Evolutionary conservation across 1,140 invertebrate genomes (phyloP).

Genomic region (Zaprionus taronus): DNA sequence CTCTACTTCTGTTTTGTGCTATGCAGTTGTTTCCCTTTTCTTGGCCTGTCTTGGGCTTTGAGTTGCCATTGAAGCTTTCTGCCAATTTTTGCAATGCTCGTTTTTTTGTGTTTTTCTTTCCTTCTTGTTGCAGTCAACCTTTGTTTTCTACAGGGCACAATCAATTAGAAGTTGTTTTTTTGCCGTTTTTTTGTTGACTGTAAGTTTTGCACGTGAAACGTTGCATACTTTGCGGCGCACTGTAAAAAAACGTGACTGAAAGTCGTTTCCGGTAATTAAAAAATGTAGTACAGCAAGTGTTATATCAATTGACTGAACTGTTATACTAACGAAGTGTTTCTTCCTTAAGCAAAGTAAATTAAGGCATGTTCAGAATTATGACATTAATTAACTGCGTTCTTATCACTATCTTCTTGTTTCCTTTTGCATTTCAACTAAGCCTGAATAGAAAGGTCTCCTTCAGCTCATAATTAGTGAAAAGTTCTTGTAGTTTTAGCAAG

Average conservation of each 20-base stretch:
- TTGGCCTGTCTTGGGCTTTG: slow-evolving; percentile 29
- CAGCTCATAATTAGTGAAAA: neutral
- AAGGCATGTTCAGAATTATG: neutral
- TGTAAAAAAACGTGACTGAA: slow-evolving; percentile 18
- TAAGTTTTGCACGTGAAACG: slow-evolving; percentile 25
- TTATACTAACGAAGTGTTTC: neutral
- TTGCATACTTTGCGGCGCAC: slow-evolving; percentile 33
- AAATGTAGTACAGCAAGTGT: neutral
- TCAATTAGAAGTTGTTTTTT: slow-evolving; percentile 64
- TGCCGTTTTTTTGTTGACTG: neutral
- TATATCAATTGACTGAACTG: neutral
- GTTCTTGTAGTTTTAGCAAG: neutral
- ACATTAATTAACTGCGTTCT: neutral
- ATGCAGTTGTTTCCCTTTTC: slow-evolving; percentile 22
- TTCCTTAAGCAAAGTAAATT: neutral
- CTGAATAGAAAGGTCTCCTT: neutral
- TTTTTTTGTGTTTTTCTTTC: neutral
- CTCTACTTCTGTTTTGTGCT: neutral
- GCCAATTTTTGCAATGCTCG: slow-evolving; percentile 38
- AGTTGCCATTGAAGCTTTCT: slow-evolving; percentile 48
- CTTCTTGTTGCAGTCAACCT: slow-evolving; percentile 10
- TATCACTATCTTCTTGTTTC: no score
- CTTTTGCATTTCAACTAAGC: no score
- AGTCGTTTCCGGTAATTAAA: slow-evolving; percentile 2
- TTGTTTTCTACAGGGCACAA: slow-evolving; percentile 41